Evolutionary conservation across 2,888 invertebrate genomes (phyloP).

Genomic region (Melitaea athalia): DNA sequence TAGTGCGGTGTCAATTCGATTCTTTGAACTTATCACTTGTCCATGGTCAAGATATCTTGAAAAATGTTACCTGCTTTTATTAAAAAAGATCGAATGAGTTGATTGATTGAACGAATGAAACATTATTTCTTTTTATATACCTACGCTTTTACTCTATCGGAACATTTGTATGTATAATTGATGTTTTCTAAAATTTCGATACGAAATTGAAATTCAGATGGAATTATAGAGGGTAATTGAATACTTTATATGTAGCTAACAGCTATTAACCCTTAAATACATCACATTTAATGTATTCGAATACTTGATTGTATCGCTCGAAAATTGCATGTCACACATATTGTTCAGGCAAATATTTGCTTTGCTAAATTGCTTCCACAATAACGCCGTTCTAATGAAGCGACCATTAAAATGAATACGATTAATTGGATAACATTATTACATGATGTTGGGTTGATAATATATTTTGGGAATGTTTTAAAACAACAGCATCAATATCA

Average conservation of each 20-base stretch:
- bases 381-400: slow-evolving; percentile 31
- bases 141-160: neutral
- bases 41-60: slow-evolving; percentile 14
- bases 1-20: slow-evolving; percentile 43
- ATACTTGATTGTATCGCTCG: slow-evolving; percentile 24
- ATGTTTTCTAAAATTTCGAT: neutral
- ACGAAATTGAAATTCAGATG: slow-evolving; percentile 1
- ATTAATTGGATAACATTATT: slow-evolving; percentile 37
- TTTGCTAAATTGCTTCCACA: slow-evolving; percentile 33
- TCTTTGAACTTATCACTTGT: slow-evolving; percentile 16
- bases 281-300: slow-evolving; percentile 25
- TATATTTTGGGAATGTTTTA: slow-evolving; percentile 47
- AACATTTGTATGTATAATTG: neutral
- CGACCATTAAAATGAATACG: slow-evolving; percentile 33
- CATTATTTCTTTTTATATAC: neutral
- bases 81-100: neutral
- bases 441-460: slow-evolving; percentile 12
- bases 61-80: neutral
- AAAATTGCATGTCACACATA: slow-evolving; percentile 35
- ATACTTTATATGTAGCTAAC: slow-evolving; percentile 11
- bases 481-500: slow-evolving; percentile 54
- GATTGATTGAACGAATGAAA: neutral
- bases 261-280: slow-evolving; percentile 17
- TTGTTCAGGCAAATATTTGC: slow-evolving; percentile 32
- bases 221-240: neutral